Percentiles rank a stretch among this genome's conserved stretches.
Evolutionary conservation across 37 sponge, comb jelly and placozoan species (phyloP).

Genomic region (Spongilla lacustris): DNA sequence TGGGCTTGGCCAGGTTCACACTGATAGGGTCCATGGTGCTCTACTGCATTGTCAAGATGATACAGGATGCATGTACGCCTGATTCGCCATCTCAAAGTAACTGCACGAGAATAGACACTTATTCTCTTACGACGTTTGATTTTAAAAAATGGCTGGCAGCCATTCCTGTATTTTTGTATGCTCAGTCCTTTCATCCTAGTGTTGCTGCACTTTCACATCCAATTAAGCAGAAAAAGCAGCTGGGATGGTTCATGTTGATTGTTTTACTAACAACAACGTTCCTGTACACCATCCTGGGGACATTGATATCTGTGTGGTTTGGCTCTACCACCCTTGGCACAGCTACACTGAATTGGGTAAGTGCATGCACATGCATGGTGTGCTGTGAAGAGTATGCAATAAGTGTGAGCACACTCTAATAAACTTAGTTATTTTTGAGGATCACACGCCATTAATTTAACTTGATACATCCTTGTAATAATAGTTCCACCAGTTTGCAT

Average conservation of each 20-base stretch:
- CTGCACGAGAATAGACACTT: background rate
- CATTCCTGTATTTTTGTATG: slow-evolving; percentile 80
- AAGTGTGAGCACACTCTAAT: too few species aligned
- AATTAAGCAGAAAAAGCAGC: slow-evolving; percentile 34
- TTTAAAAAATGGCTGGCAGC: slow-evolving; percentile 60
- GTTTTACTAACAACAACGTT: slow-evolving; percentile 15
- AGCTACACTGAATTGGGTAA: slow-evolving; percentile 69
- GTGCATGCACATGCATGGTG: background rate
- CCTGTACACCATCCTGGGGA: slow-evolving; percentile 58
- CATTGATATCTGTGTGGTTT: slow-evolving; percentile 55
- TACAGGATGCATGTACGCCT: background rate
- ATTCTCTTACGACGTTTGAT: slow-evolving; percentile 39
- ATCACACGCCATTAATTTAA: too few species aligned
- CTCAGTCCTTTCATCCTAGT: background rate
- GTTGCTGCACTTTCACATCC: slow-evolving; percentile 52
- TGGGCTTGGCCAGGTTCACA: slow-evolving; percentile 71
- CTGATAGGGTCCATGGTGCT: slow-evolving; percentile 67
- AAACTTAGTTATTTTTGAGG: too few species aligned
- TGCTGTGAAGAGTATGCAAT: too few species aligned
- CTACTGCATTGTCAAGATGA: slow-evolving; percentile 57
- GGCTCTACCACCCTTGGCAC: slow-evolving; percentile 28
- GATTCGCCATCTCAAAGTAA: too few species aligned
- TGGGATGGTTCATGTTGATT: slow-evolving; percentile 20
- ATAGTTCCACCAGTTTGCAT: too few species aligned
- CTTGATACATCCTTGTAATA: too few species aligned